A percentile compares a stretch with the other conserved stretches of the same genome.
phyloP scores from a whole-genome alignment of 2,888 invertebrate species.

The Strigamia transsilvanica region DNA sequence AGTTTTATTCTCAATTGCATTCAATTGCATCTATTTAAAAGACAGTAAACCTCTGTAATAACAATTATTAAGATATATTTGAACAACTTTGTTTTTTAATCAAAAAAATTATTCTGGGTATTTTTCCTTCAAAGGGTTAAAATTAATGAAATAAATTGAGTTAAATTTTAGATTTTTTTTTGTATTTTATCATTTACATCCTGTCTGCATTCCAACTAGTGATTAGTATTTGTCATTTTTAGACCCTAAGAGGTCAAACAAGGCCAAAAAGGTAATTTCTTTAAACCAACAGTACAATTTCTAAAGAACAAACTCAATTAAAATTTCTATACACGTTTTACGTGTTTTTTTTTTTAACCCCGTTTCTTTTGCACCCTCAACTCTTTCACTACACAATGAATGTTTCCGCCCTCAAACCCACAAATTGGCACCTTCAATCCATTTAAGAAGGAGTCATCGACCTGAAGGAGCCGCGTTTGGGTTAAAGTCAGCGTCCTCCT shows the following conservation, averaged over 20 bases:
- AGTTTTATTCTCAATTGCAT: too few species aligned
- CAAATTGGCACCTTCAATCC: constrained; percentile 49
- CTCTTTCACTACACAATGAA: constrained; percentile 43
- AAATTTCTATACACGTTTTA: constrained; percentile 5
- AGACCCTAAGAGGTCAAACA: background rate
- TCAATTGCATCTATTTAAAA: too few species aligned
- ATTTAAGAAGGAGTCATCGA: constrained; percentile 45
- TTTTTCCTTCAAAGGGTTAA: background rate
- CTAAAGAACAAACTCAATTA: background rate
- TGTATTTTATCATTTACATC: background rate
- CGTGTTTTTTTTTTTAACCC: background rate
- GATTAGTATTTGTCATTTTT: constrained; percentile 4
- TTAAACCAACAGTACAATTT: background rate
- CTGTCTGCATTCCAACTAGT: constrained; percentile 22
- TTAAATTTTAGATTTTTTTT: background rate
- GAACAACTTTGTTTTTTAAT: background rate
- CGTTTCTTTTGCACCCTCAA: background rate
- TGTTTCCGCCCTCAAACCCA: constrained; percentile 44
- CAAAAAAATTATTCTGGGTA: background rate
- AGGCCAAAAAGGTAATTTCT: constrained; percentile 4
- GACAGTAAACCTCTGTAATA: too few species aligned
- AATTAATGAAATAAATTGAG: background rate
- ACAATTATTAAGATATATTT: too few species aligned
- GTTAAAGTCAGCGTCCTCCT: constrained; percentile 36
- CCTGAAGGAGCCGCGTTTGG: constrained; percentile 46